Evolutionary conservation across 1,140 invertebrate species (phyloP), one percentile per base, ranked within the genome.

Genomic region (Sitobion miscanthi): DNA sequence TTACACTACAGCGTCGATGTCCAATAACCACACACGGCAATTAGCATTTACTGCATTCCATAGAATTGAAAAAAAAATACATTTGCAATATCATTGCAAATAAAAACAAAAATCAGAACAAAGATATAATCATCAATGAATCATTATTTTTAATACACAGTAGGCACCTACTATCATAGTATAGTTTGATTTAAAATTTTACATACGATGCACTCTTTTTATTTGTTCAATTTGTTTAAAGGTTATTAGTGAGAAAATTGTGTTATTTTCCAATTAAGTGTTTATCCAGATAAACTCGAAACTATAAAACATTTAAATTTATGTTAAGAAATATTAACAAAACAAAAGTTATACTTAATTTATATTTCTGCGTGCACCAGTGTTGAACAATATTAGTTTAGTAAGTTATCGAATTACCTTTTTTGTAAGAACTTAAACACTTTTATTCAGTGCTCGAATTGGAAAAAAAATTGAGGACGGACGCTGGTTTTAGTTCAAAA

Each of bases 281-380:
- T 45, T 86, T 86, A 25, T 45, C 83, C 23, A 86, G 23, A 86
- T 86, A 30, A 85, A 45, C 9, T 25, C 11, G 23, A 30, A 86
- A 86, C 83, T 86, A n/a, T 45, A 86, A 86, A 86, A 86, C 42
- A 86, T 42, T 86, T 86, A 86, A 45, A 86, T 25, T 47, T 42
- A 45, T 45, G 23, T 45, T 47, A 30, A 45, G 83, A 45, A 45
- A 42, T 47, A 42, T 23, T 25, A 30, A 45, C 42, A 11, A 47
- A 30, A 86, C 4, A 86, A 30, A 86, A 86, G 23, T 86, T 86
- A 6, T 47, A 47, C 20, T 86, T 86, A 23, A 45, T 30, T 86
- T 14, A 25, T 86, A 47, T 47, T 86, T 30, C 42, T 47, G 23
- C 23, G 5, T 11, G 42, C 23, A 23, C 1, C 20, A 30, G 23